Base-by-base conservation (phyloP, 2,888 invertebrate species). In the Ormyrus thymus region DNA sequence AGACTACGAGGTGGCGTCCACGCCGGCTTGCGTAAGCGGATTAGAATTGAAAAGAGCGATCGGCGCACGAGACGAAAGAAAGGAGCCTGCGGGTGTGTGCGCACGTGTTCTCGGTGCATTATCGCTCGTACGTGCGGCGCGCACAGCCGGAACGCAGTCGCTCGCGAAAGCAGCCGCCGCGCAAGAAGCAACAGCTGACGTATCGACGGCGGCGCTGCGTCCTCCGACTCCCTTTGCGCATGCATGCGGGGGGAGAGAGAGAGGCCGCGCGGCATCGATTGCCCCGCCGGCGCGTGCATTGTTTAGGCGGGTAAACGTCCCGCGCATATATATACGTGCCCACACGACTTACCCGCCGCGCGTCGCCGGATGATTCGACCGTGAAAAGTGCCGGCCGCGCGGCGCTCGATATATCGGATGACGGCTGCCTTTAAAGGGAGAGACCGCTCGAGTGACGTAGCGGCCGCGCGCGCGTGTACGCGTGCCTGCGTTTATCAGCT, bases 101-200 rank as follows among this genome's bases (percentile, higher is more conserved):
- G 66, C 71, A 68, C 68, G 59, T 61, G 72, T 66, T 61, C 11
- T 43, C 48, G 29, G 50, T 64, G 55, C n/a, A 50, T 29, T 45
- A 29, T 53, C 13, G 29, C 29, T 29, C 29, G 29, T 29, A 29
- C 29, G 29, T 29, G 29, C 29, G 29, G 29, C 29, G 29, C 29
- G 1, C 29, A 29, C 4, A 29, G 29, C 29, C 29, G 29, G 29
- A 29, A 29, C 29, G 29, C 4, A 29, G 29, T 29, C n/a, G 71
- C 61, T 50, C 29, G 10, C 43, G 45, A 0, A 48, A 5, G 48
- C 13, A 58, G 11, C n/a, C 7, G 11, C 51, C 48, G 13, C 13
- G 56, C 55, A 51, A 29, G 56, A 46, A 50, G 68, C 78, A 73
- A 78, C 74, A 73, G 73, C 78, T 78, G 78, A 68, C 45, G 74